Base-by-base conservation (phyloP, 53 echinoderm and acorn worm species). In the Paracentrotus lividus region DNA sequence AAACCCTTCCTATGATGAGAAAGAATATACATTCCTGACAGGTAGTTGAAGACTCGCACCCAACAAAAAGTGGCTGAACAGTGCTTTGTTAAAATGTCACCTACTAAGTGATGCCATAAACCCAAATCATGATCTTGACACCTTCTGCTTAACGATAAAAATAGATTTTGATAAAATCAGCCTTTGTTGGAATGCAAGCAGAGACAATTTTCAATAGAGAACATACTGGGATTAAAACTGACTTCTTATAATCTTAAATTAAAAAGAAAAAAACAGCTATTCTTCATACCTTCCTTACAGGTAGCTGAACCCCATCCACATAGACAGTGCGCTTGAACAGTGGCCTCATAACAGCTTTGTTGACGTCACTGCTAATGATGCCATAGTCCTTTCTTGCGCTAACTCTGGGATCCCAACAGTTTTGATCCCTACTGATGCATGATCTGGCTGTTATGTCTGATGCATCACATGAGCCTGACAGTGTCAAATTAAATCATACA, bases 321-420 rank as follows among this genome's bases (percentile, higher is more conserved):
- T 94, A 98, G 58, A 98, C 90, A 0, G 98, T 91, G n/a, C 7
- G 94, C 95, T 95, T 1, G 98, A 95, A 69, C 95, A 90, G 49
- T 88, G 54, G 54, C 8, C 88, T 53, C 68, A 97, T 96, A 54
- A 97, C 99, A 12, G 99, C 97, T 87, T 96, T 97, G 96, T 97
- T 99, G 90, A 99, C 18, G 97, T 96, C 29, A 99, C 96, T 7
- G 91, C 99, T 15, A 99, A 81, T 99, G 99, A 56, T 99, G 99
- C 99, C 99, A 99, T 54, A 94, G 94, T 12, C 99, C 99, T 81
- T n/a, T 99, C 99, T 54, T 97, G 97, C 38, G 97, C 96, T 0
- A 99, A 96, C 91, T 97, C 99, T 3, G 97, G 99, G 56, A 94
- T 92, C 95, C 96, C 94, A 0, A 95, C 1, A 91, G 76, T 77